These are phyloP conservation scores for Procambarus clarkii DNA, from an alignment of 1,140 invertebrate genomes.

Conservation along the genomic window DNA sequence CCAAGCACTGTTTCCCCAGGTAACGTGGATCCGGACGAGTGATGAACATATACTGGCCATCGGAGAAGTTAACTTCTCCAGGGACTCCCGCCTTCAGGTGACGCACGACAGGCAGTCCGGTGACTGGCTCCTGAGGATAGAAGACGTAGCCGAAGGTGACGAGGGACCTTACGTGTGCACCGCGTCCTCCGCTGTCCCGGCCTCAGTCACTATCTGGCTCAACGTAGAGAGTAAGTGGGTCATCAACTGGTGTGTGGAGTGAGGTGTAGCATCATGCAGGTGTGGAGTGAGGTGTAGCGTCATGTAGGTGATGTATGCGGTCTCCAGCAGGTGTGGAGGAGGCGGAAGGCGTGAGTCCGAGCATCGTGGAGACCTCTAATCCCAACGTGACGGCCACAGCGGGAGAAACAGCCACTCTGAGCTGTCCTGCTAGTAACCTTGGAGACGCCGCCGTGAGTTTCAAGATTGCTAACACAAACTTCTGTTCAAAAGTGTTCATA, in stretches of 20 bases:
- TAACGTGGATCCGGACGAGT: not conserved
- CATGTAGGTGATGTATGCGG: not conserved
- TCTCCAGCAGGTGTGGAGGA: not conserved
- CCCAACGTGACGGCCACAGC: constrained; percentile 17
- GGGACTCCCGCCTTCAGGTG: too few relatives aligned
- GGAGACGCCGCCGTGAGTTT: not conserved
- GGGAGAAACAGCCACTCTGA: constrained; percentile 11
- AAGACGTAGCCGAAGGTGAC: not conserved
- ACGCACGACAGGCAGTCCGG: too few relatives aligned
- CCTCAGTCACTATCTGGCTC: constrained; percentile 1
- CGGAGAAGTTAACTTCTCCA: too few relatives aligned
- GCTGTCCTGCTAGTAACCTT: not conserved
- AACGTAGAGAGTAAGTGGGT: not conserved
- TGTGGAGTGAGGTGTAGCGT: too few relatives aligned
- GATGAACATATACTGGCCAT: too few relatives aligned
- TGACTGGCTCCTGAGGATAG: not conserved
- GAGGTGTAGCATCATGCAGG: too few relatives aligned
- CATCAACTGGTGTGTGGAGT: too few relatives aligned
- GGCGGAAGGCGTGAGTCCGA: not conserved
- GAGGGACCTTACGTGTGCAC: constrained; percentile 25
- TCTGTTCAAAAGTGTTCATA: too few relatives aligned
- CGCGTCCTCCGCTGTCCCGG: not conserved
- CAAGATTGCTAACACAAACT: too few relatives aligned
- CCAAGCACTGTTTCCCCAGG: not conserved
- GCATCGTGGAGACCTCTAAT: not conserved